Evolutionary conservation across 2,888 invertebrate genomes (phyloP).

Genomic region (Scaptomyza tumidula): DNA sequence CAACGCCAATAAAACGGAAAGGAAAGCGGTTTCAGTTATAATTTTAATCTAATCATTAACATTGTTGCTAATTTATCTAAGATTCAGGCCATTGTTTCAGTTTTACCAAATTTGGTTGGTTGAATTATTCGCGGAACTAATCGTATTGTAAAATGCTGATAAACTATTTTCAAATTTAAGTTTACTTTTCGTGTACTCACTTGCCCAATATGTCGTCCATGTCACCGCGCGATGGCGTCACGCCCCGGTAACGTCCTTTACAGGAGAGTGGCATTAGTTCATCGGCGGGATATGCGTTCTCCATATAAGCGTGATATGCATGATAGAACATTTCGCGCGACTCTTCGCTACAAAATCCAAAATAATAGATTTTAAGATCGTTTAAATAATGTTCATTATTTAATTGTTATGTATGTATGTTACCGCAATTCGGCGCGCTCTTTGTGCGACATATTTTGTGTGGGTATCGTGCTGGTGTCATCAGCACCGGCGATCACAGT

Average conservation of each 20-base stretch:
- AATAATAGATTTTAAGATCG: not conserved
- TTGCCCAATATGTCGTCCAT: conserved; percentile 98
- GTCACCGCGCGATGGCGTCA: conserved; percentile 96
- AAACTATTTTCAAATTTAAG: not conserved
- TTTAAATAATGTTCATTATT: conserved; percentile 61
- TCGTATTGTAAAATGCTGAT: too few relatives aligned
- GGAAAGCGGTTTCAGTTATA: not conserved
- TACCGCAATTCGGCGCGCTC: conserved; percentile 89
- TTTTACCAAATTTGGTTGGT: too few relatives aligned
- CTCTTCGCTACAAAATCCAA: conserved; percentile 88
- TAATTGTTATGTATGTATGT: conserved; percentile 55
- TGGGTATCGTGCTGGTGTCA: conserved; percentile 80
- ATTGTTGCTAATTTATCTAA: not conserved
- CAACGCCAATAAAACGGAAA: not conserved
- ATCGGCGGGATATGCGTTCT: conserved; percentile 98
- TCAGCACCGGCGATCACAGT: conserved; percentile 71
- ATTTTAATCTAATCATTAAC: not conserved
- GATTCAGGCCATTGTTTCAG: too few relatives aligned
- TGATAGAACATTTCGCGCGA: conserved; percentile 98
- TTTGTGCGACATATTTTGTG: conserved; percentile 87
- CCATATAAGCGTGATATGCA: conserved; percentile 98
- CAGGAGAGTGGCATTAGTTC: conserved; percentile 99
- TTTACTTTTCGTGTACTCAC: conserved; percentile 86
- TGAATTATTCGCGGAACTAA: too few relatives aligned
- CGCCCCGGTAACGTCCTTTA: conserved; percentile 94